Evolutionary conservation across 2,113 vertebrate genomes (phyloP).

Genomic region (Saccopteryx bilineata): DNA sequence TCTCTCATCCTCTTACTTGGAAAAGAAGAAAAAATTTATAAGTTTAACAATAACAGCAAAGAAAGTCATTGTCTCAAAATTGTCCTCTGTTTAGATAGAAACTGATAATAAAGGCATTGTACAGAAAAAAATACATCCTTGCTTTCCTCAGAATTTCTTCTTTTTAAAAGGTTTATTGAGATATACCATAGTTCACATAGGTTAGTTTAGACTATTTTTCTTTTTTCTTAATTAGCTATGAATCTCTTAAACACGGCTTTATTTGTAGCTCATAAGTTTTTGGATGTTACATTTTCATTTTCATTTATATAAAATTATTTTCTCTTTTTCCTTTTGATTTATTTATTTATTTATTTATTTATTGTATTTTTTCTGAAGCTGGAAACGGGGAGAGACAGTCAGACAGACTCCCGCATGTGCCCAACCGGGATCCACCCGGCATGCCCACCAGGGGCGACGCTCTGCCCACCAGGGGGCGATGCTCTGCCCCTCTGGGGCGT

Average conservation of each 20-base stretch:
- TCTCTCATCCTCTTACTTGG: too few species aligned
- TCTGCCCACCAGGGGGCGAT: too few species aligned
- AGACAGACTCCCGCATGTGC: too few species aligned
- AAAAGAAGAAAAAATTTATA: too few species aligned
- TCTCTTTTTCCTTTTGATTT: neutral
- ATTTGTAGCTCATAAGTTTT: neutral
- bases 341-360: too few species aligned
- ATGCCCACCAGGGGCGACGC: too few species aligned
- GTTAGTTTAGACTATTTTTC: neutral
- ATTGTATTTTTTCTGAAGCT: too few species aligned
- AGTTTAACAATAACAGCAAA: too few species aligned
- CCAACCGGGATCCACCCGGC: too few species aligned
- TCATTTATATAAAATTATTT: neutral
- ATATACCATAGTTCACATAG: neutral
- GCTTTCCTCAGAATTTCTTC: neutral
- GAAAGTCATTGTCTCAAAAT: conserved; percentile 20
- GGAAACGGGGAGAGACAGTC: too few species aligned
- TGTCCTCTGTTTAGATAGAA: neutral
- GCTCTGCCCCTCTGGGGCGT: too few species aligned
- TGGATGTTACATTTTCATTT: neutral
- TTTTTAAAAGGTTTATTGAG: conserved; percentile 21
- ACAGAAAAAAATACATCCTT: neutral
- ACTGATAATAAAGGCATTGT: neutral
- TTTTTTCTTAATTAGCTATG: neutral
- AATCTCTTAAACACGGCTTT: neutral